Base-by-base conservation (phyloP, 92 coral and sea anemone genomes). In the Palythoa grandis region DNA sequence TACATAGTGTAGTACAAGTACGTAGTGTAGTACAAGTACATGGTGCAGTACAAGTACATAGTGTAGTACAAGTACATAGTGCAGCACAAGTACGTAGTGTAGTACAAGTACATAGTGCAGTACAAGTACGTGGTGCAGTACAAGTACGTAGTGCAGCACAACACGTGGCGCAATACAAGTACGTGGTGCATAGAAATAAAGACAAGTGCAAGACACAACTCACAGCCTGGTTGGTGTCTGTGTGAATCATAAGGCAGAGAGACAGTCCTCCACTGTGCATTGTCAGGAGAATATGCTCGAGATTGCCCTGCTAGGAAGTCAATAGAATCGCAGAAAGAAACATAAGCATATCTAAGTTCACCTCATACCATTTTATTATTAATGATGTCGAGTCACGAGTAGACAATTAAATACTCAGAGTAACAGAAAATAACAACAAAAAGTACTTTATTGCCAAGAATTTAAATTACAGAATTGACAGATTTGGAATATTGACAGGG, bases 221-320 rank as follows among this genome's bases (percentile, higher is more conserved):
- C 85, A 80, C 85, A 66, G 53, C 47, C 40, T 35, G 72, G 74
- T 5, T 65, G 85, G 37, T 80, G 85, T 48, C 85, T 65, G 85
- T 80, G 85, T 16, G 85, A 11, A 52, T 80, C 85, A 35, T 80
- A 80, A 65, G 85, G 85, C 74, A 80, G 52, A 80, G 85, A 63
- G 40, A 74, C 75, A 43, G 74, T 80, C 74, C 74, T 80, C 85
- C 85, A 80, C 13, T 80, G 85, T 48, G 85, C 58, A 70, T 43
- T 80, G 66, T 80, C 85, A 80, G 85, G 85, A 52, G 85, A 80
- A 54, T 80, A 80, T 20, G 85, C 85, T 63, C 74, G 74, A 80
- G 66, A 80, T 40, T 80, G 85, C 74, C 85, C 85, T 80, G 85
- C 43, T 80, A 63, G 74, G 43, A 35, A 80, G 65, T 63, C 85